Conservation (phyloP, 2,888 invertebrate species). For the Folsomia candida region DNA sequence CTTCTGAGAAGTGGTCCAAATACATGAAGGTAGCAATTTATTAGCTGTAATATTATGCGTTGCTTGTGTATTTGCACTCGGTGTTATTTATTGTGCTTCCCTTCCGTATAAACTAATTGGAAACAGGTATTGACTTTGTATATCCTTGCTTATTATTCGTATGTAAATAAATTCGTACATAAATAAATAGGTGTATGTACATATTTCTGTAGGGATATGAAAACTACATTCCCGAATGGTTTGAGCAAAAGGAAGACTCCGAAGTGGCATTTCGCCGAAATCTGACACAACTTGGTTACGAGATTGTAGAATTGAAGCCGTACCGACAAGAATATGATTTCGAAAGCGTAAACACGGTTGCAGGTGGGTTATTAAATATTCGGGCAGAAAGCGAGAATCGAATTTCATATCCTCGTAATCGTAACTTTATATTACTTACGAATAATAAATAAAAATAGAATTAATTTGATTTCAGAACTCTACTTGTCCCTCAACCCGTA, state of each 20-base stretch:
- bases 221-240: conserved; percentile 35
- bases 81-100: no score
- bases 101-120: no score
- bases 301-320: conserved; percentile 23
- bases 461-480: conserved; percentile 21
- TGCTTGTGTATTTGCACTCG: no score
- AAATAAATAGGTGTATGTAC: no score
- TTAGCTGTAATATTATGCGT: not conserved
- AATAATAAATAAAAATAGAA: no score
- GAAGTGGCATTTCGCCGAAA: conserved; percentile 19
- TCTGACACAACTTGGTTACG: conserved; percentile 24
- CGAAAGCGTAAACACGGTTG: conserved; percentile 20
- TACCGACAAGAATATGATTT: conserved; percentile 19
- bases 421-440: no score
- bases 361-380: conserved; percentile 16
- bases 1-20: conserved; percentile 23
- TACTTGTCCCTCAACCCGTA: conserved; percentile 37
- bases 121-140: no score
- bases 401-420: not conserved
- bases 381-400: not conserved
- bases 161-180: no score
- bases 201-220: conserved; percentile 24
- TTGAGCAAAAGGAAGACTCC: conserved; percentile 19
- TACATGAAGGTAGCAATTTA: conserved; percentile 28
- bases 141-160: no score